Base-by-base conservation (phyloP, 1,140 invertebrate species). In the Bombus balteatus region DNA sequence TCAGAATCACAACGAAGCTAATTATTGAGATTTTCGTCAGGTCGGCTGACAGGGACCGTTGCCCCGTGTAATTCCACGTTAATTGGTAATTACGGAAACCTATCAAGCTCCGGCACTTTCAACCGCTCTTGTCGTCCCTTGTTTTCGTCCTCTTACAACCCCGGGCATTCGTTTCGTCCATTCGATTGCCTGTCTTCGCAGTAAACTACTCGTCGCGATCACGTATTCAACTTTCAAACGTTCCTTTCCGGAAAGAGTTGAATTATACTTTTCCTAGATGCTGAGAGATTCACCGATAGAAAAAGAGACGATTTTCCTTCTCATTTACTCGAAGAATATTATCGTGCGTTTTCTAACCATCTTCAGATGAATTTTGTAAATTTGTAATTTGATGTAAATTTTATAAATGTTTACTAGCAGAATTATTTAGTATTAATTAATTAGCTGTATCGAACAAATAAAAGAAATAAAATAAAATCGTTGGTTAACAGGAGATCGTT, bases 51-150 rank as follows among this genome's bases (percentile, higher is more conserved):
- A 85, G 81, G 72, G 74, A 73, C 82, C 75, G 65, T 70, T 78
- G 71, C 86, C 53, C 76, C 85, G 53, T 87, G 87, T 92, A 93
- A 93, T 93, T 86, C 89, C 85, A 70, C 62, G 89, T 93, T 93
- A 91, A 93, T 93, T 93, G 88, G 83, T 92, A 93, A 93, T 93
- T 89, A 92, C 88, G 82, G 87, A 57, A 75, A 79, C 79, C 71
- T 88, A 89, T 91, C 57, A 47, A 80, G 57, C 37, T 18, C 18
- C 13, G 22, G 53, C 39, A 71, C 68, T 80, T 80, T 71, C 62
- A 32, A 65, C 76, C 39, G 83, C 41, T 72, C 68, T 71, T 84
- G 37, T 22, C 37, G 12, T 8, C 34, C 25, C 43, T 71, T 71
- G 18, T 28, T 77, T 62, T 37, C 41, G 22, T 76, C 47, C 66